Evolutionary conservation across 2,888 invertebrate genomes (phyloP).

Genomic region (Podotricha telesiphe): DNA sequence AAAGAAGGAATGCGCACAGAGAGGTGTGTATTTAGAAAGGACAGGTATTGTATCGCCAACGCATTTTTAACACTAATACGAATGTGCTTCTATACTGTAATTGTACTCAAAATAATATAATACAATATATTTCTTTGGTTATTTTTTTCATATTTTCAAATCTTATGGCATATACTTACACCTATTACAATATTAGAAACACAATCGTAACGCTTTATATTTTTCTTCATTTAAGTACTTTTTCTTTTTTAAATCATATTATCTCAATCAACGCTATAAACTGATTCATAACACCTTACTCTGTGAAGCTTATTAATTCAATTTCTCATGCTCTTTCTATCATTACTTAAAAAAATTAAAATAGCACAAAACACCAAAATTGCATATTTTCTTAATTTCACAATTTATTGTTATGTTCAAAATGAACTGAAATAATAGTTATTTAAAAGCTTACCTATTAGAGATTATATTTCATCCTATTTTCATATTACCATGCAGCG

Average conservation of each 20-base stretch:
- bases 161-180: neutral
- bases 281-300: slow-evolving; percentile 31
- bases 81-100: slow-evolving; percentile 61
- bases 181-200: slow-evolving; percentile 56
- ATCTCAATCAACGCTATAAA: slow-evolving; percentile 14
- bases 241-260: slow-evolving; percentile 45
- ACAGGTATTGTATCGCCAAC: slow-evolving; percentile 85
- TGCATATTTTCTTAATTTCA: slow-evolving; percentile 50
- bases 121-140: too few relatives aligned
- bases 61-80: slow-evolving; percentile 83
- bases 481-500: slow-evolving; percentile 45
- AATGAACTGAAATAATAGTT: neutral
- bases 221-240: slow-evolving; percentile 48
- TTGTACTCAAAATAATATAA: slow-evolving; percentile 16
- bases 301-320: slow-evolving; percentile 50
- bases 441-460: slow-evolving; percentile 11
- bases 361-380: slow-evolving; percentile 54
- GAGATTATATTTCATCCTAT: slow-evolving; percentile 26
- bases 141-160: too few relatives aligned
- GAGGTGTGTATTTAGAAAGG: slow-evolving; percentile 91
- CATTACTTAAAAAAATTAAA: slow-evolving; percentile 32
- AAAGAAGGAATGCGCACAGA: slow-evolving; percentile 96
- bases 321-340: slow-evolving; percentile 49
- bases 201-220: slow-evolving; percentile 64
- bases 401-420: slow-evolving; percentile 42